Conservation (phyloP, 1,140 invertebrate genomes). For the Platyura marginata region DNA sequence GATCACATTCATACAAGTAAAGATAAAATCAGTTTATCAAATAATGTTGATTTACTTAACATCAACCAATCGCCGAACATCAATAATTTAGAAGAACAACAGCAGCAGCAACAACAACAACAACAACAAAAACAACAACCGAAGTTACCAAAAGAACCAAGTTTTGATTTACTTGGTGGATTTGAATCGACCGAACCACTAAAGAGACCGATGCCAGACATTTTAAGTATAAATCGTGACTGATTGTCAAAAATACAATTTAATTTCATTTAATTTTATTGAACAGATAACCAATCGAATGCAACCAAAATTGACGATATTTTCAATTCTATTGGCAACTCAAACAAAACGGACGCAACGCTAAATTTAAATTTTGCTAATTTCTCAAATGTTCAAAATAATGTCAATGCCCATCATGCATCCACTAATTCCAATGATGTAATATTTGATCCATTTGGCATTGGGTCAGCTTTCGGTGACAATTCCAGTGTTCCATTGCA, state of each 20-base stretch:
- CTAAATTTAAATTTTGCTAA: too few species aligned
- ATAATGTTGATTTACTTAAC: constrained; percentile 29
- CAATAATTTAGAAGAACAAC: too few species aligned
- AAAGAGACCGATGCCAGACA: constrained; percentile 19
- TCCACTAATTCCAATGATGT: constrained; percentile 1
- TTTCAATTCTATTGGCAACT: too few species aligned
- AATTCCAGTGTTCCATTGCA: constrained; percentile 8
- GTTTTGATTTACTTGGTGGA: constrained; percentile 37
- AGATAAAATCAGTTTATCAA: too few species aligned
- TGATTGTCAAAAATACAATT: too few species aligned
- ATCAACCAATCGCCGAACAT: constrained; percentile 25
- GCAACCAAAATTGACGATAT: neutral
- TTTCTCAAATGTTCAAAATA: neutral
- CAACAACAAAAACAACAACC: constrained; percentile 1
- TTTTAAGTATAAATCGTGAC: too few species aligned
- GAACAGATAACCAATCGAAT: too few species aligned
- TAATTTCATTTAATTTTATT: too few species aligned
- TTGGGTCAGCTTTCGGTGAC: constrained; percentile 1
- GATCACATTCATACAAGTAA: too few species aligned
- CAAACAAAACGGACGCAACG: too few species aligned
- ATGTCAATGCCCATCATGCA: neutral
- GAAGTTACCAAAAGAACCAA: neutral
- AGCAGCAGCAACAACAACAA: too few species aligned
- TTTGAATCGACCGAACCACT: constrained; percentile 17
- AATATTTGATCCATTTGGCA: neutral